A percentile compares a stretch with the other conserved stretches of the same genome.
Evolutionary conservation across 2,797 vertebrate species (phyloP).

Genomic region (Lutjanus campechanus): DNA sequence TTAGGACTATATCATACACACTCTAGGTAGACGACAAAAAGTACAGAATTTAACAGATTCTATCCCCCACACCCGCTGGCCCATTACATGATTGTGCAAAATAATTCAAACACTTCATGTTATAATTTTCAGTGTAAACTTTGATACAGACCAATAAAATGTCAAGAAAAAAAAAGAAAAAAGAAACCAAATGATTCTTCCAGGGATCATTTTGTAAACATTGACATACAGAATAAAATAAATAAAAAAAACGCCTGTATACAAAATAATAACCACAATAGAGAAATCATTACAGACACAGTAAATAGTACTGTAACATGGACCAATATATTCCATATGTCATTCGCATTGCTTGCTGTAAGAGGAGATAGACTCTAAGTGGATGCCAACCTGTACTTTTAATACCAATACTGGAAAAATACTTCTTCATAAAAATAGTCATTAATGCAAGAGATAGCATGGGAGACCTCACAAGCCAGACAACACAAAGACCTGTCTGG

Average conservation of each 20-base stretch:
- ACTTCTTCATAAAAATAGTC: slow-evolving; percentile 85
- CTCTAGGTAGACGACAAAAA: slow-evolving; percentile 76
- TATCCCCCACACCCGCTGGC: slow-evolving; percentile 55
- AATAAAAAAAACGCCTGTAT: slow-evolving; percentile 50
- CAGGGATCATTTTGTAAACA: slow-evolving; percentile 80
- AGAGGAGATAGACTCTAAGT: slow-evolving; percentile 59
- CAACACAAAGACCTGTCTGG: slow-evolving; percentile 41
- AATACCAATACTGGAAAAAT: slow-evolving; percentile 84
- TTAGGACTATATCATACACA: slow-evolving; percentile 81
- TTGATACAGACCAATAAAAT: slow-evolving; percentile 66
- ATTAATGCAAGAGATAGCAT: slow-evolving; percentile 67
- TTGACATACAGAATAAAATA: slow-evolving; percentile 62
- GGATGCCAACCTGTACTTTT: slow-evolving; percentile 75
- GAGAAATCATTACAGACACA: slow-evolving; percentile 55
- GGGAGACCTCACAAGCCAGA: slow-evolving; percentile 56
- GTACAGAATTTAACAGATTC: slow-evolving; percentile 75
- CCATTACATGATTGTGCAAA: slow-evolving; percentile 82
- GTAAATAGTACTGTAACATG: slow-evolving; percentile 62
- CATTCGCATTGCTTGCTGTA: slow-evolving; percentile 66
- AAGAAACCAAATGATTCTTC: slow-evolving; percentile 48
- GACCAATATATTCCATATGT: slow-evolving; percentile 68
- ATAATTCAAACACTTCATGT: slow-evolving; percentile 76
- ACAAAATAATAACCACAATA: slow-evolving; percentile 70
- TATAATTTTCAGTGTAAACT: slow-evolving; percentile 73
- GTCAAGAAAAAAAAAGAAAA: slow-evolving; percentile 22